Base-by-base conservation (phyloP, 2,888 invertebrate species). In the Luperina nickerlii region DNA sequence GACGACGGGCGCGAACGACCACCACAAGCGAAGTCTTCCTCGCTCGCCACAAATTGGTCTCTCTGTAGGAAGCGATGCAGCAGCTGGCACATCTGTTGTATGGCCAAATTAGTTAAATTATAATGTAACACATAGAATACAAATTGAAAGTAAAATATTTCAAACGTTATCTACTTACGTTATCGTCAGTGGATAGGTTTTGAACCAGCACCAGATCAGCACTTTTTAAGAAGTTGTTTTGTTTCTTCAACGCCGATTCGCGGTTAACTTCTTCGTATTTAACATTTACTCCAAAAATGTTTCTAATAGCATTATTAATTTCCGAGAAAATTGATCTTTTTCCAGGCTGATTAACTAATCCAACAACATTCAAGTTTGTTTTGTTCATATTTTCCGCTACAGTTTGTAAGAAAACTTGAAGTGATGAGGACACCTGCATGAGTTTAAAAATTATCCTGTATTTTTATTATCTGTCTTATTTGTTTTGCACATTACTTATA, bases 381-480 rank as follows among this genome's bases (percentile, higher is more conserved):
- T 88, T 91, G 42, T 87, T 88, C 5, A 89, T 51, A 83, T 92
- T 92, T 85, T 92, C 91, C 20, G 87, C 86, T 20, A 92, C 89
- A 7, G 89, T 90, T 91, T 92, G 92, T 9, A 90, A 66, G 54
- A 86, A 90, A 74, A 90, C 78, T 83, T 86, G 83, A 45, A 91
- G 69, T 18, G 91, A 88, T 9, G 88, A 68, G 4, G 78, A 81
- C 20, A 75, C 75, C 91, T 91, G 79, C 24, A 63, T 0, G 0
- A 38, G n/a, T 54, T 62, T 13, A 6, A 38, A 42, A 38, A 27
- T 18, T 5, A 11, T 5, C 8, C 0, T 15, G 9, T 48, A 4
- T 18, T 81, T 38, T 18, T 27, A 48, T 11, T 54, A n/a, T n/a
- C 1, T 18, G 2, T 32, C 3, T 32, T 15, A 18, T 24, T 54